These are phyloP conservation scores for Cotesia congregata DNA, from an alignment of 2,888 invertebrate genomes.

Conservation along the genomic window DNA sequence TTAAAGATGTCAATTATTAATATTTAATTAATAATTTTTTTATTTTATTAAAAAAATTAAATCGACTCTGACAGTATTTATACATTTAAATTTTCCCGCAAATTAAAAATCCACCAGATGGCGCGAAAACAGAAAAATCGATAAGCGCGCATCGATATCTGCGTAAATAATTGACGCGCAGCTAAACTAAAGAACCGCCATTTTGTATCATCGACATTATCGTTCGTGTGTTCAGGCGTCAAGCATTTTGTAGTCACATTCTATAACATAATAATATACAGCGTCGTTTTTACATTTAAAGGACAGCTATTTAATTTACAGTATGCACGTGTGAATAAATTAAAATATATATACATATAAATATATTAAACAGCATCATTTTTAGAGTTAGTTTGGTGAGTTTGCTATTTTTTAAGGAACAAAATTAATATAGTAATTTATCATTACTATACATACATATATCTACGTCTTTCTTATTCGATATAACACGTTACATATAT, in stretches of 20 bases:
- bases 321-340: slow-evolving; percentile 1
- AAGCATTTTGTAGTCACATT: not conserved
- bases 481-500: not conserved
- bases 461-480: not conserved
- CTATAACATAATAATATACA: not conserved
- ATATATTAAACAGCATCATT: not conserved
- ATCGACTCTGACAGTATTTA: not conserved
- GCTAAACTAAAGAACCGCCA: not conserved
- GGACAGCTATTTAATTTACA: not conserved
- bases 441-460: not conserved
- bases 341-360: not conserved
- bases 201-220: not conserved
- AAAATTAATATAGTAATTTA: not conserved
- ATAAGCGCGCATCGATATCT: not conserved
- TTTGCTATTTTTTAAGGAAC: not conserved
- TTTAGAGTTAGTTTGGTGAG: not conserved
- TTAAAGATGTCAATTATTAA: no score
- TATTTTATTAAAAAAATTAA: no score
- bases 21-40: no score
- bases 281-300: not conserved
- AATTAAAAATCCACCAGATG: not conserved
- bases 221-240: not conserved
- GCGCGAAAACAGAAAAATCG: not conserved
- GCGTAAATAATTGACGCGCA: not conserved
- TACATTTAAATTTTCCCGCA: not conserved